phyloP scores from a whole-genome alignment of 2,888 invertebrate genomes.

The Mactromeris polynyma region DNA sequence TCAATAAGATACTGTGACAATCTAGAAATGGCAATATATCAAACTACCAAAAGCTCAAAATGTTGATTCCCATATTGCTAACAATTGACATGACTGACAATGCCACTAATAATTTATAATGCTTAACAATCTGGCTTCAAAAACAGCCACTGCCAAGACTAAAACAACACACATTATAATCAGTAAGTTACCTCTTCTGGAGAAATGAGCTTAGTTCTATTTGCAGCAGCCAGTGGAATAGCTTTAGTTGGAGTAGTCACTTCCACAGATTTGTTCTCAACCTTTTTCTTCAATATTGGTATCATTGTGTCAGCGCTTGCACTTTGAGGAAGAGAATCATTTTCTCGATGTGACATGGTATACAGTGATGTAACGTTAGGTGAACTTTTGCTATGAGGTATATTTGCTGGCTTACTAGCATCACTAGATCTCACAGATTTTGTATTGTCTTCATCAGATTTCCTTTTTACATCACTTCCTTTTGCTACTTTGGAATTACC shows the following conservation, averaged over 20 bases:
- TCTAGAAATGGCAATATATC: too few relatives aligned
- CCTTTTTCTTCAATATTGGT: neutral
- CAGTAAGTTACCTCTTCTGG: neutral
- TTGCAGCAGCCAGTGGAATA: too few relatives aligned
- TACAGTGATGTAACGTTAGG: neutral
- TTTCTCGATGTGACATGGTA: neutral
- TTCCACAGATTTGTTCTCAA: neutral
- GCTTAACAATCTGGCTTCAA: too few relatives aligned
- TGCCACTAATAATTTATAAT: too few relatives aligned
- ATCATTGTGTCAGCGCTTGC: neutral
- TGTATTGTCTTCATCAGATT: neutral
- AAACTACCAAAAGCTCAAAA: too few relatives aligned
- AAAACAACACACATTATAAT: too few relatives aligned
- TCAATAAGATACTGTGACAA: too few relatives aligned
- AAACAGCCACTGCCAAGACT: too few relatives aligned
- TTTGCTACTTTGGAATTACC: too few relatives aligned
- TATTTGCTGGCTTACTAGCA: neutral
- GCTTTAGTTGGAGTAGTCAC: neutral
- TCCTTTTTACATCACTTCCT: neutral
- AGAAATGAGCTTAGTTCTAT: neutral
- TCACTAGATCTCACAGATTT: neutral
- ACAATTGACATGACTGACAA: too few relatives aligned
- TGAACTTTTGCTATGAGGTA: neutral
- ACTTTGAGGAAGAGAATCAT: neutral
- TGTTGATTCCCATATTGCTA: too few relatives aligned